Conservation (phyloP, 2,113 vertebrate species). For the Thamnaconus septentrionalis region DNA sequence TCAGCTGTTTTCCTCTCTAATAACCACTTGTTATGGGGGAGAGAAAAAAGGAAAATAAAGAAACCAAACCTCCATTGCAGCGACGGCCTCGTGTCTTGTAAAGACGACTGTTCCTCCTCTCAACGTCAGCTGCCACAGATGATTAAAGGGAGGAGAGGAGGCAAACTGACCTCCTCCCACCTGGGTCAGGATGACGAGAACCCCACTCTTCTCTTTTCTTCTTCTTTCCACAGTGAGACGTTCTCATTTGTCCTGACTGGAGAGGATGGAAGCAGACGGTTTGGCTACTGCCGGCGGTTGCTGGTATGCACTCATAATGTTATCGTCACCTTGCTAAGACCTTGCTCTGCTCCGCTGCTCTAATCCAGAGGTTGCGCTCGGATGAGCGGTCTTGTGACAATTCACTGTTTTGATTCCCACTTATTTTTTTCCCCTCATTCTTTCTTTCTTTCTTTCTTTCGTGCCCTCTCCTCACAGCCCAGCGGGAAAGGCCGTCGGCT, state of each 20-base stretch:
- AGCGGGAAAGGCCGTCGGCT: slow-evolving; percentile 93
- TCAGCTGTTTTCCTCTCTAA: slow-evolving; percentile 32
- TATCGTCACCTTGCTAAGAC: background rate
- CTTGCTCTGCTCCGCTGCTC: slow-evolving; percentile 26
- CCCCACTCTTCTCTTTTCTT: slow-evolving; percentile 2
- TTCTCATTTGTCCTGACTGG: slow-evolving; percentile 96
- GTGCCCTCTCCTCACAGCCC: slow-evolving; percentile 69
- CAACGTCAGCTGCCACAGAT: slow-evolving; percentile 4
- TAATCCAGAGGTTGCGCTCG: slow-evolving; percentile 22
- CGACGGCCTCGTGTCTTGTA: slow-evolving; percentile 25
- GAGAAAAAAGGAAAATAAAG: background rate
- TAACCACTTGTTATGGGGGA: slow-evolving; percentile 25
- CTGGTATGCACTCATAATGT: slow-evolving; percentile 77
- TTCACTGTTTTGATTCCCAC: slow-evolving; percentile 30
- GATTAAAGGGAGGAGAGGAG: slow-evolving; percentile 15
- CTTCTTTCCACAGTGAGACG: slow-evolving; percentile 81
- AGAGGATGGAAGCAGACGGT: slow-evolving; percentile 92
- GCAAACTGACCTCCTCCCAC: slow-evolving; percentile 28
- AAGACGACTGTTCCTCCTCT: slow-evolving; percentile 25
- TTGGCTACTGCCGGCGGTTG: slow-evolving; percentile 93
- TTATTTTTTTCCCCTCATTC: slow-evolving; percentile 6
- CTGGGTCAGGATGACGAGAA: slow-evolving; percentile 30
- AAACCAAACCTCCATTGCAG: slow-evolving; percentile 18
- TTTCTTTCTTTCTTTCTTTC: no score
- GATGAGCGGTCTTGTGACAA: slow-evolving; percentile 43